phyloP scores from a whole-genome alignment of 2,888 invertebrate genomes.

The Mesochorus sp. region DNA sequence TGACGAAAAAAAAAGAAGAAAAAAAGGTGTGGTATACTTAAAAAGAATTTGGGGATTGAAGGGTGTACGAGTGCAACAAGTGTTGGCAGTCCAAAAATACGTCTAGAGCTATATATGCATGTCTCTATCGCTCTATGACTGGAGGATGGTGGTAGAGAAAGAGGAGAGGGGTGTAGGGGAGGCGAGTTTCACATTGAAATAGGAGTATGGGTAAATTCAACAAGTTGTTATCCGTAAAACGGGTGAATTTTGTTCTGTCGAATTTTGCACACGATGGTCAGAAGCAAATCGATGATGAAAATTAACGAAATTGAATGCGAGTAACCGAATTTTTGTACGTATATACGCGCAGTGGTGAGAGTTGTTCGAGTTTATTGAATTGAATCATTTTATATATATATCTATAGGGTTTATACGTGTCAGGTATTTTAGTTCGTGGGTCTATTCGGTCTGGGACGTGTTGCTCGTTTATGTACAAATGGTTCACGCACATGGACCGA shows the following conservation, averaged over 20 bases:
- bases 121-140: not conserved
- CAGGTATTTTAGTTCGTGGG: not conserved
- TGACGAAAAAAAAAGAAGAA: no score
- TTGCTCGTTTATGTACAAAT: constrained; percentile 16
- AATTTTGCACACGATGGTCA: not conserved
- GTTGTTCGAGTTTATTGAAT: constrained; percentile 1
- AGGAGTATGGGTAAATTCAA: constrained; percentile 29
- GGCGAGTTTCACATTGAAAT: constrained; percentile 34
- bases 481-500: constrained; percentile 1
- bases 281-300: not conserved
- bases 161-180: not conserved
- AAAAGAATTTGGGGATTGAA: constrained; percentile 26
- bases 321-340: not conserved
- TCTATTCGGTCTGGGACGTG: constrained; percentile 9
- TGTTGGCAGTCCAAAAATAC: constrained; percentile 42
- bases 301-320: not conserved
- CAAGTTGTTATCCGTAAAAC: constrained; percentile 34
- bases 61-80: constrained; percentile 34
- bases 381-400: constrained; percentile 28
- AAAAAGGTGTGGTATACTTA: no score
- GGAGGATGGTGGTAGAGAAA: not conserved
- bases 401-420: not conserved
- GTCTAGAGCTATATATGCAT: constrained; percentile 2
- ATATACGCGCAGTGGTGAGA: not conserved
- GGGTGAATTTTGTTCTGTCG: constrained; percentile 4